These are phyloP conservation scores for Sesamia nonagrioides DNA, from an alignment of 1,140 invertebrate species.

Conservation along the genomic window DNA sequence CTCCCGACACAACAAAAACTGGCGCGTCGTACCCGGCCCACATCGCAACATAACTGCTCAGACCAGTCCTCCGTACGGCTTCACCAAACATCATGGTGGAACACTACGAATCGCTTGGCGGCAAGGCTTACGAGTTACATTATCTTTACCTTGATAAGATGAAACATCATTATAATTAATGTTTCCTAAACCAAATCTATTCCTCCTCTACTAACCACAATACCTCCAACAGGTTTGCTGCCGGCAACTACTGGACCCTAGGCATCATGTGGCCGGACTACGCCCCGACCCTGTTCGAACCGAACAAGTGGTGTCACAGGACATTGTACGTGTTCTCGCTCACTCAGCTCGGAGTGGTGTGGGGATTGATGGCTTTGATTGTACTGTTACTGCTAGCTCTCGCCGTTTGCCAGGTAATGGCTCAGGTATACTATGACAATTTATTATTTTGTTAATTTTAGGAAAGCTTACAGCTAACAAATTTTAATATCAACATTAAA, in stretches of 20 bases:
- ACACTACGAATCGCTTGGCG: too few species aligned
- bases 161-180: too few species aligned
- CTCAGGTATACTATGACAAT: slow-evolving; percentile 24
- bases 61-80: too few species aligned
- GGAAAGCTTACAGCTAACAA: too few species aligned
- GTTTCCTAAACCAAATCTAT: slow-evolving; percentile 1
- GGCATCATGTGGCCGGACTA: slow-evolving; percentile 92
- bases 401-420: slow-evolving; percentile 86
- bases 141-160: too few species aligned
- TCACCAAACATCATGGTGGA: too few species aligned
- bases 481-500: too few species aligned
- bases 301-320: slow-evolving; percentile 92
- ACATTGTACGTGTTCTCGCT: slow-evolving; percentile 93
- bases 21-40: too few species aligned
- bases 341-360: slow-evolving; percentile 91
- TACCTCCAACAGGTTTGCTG: slow-evolving; percentile 86
- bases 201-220: background rate
- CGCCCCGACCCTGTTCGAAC: slow-evolving; percentile 90
- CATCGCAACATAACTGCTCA: too few species aligned
- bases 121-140: too few species aligned
- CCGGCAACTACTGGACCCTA: slow-evolving; percentile 94
- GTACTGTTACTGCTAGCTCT: slow-evolving; percentile 89
- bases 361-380: slow-evolving; percentile 88
- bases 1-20: too few species aligned
- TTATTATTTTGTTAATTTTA: too few species aligned